Evolutionary conservation across 2,888 invertebrate species (phyloP).

Genomic region (Sarcophaga subvicina): DNA sequence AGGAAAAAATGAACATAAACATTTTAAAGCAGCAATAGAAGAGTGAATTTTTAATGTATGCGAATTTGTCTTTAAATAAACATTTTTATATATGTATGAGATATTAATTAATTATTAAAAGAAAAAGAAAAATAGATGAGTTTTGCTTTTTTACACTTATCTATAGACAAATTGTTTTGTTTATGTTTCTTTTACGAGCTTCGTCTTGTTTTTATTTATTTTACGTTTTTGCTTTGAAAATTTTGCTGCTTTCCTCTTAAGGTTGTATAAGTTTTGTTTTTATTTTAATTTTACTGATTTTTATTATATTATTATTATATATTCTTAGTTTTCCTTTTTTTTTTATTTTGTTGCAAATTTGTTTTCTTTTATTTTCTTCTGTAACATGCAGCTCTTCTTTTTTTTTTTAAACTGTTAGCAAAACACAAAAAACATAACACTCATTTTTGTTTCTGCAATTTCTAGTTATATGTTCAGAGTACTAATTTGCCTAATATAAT

Average conservation of each 20-base stretch:
- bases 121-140: conserved; percentile 34
- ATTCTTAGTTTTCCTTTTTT: conserved; percentile 56
- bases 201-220: conserved; percentile 15
- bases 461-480: conserved; percentile 85
- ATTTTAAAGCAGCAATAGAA: conserved; percentile 48
- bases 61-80: neutral
- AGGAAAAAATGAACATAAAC: conserved; percentile 46
- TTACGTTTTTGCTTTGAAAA: conserved; percentile 49
- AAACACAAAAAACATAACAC: conserved; percentile 69
- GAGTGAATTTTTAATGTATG: neutral
- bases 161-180: conserved; percentile 53
- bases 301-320: conserved; percentile 40
- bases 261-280: conserved; percentile 47
- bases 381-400: conserved; percentile 65
- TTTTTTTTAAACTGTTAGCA: conserved; percentile 65
- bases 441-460: conserved; percentile 61
- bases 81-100: neutral
- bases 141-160: conserved; percentile 57
- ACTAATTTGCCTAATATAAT: conserved; percentile 91
- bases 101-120: conserved; percentile 33
- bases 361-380: conserved; percentile 58
- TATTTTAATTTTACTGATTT: conserved; percentile 11
- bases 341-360: conserved; percentile 64
- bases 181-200: conserved; percentile 52
- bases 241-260: conserved; percentile 62